Conservation (phyloP, 2,113 vertebrate species). For the Paraplagusia blochii region DNA sequence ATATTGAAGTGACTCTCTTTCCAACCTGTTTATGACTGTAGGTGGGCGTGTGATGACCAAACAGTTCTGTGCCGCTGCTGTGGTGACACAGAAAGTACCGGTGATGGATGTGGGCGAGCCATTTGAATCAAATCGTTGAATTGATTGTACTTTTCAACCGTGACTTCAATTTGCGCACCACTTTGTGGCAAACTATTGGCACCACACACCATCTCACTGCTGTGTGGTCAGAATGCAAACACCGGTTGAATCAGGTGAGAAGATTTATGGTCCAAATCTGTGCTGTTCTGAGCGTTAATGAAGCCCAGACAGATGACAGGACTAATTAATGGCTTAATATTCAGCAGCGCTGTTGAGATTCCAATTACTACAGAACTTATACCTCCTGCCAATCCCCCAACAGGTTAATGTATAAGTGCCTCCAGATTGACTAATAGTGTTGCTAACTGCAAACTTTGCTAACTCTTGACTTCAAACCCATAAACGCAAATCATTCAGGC, state of each 20-base stretch:
- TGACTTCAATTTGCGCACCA: constrained; percentile 26
- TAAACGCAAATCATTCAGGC: constrained; percentile 62
- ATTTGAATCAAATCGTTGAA: constrained; percentile 28
- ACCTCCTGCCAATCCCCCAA: background rate
- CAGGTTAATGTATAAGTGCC: constrained; percentile 73
- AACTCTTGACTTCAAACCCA: constrained; percentile 72
- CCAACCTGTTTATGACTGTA: constrained; percentile 22
- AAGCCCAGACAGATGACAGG: constrained; percentile 21
- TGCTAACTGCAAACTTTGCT: constrained; percentile 78
- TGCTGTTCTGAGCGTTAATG: too few relatives aligned
- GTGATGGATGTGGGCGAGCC: constrained; percentile 12
- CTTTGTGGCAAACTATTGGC: constrained; percentile 22
- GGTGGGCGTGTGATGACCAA: constrained; percentile 34
- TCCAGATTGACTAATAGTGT: constrained; percentile 74
- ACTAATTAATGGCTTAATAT: constrained; percentile 53
- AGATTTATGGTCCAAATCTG: background rate
- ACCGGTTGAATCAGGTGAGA: constrained; percentile 1
- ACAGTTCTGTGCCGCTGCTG: constrained; percentile 10
- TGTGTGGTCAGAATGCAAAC: constrained; percentile 1
- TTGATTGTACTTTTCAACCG: constrained; percentile 11
- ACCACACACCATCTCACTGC: background rate
- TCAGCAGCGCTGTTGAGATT: constrained; percentile 66
- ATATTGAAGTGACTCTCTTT: constrained; percentile 27
- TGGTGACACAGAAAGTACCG: constrained; percentile 24
- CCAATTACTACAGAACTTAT: constrained; percentile 52